Evolutionary conservation across 2,797 vertebrate genomes (phyloP), one percentile per base, ranked within the genome.

Genomic region (Oceanodroma leucorhoa): DNA sequence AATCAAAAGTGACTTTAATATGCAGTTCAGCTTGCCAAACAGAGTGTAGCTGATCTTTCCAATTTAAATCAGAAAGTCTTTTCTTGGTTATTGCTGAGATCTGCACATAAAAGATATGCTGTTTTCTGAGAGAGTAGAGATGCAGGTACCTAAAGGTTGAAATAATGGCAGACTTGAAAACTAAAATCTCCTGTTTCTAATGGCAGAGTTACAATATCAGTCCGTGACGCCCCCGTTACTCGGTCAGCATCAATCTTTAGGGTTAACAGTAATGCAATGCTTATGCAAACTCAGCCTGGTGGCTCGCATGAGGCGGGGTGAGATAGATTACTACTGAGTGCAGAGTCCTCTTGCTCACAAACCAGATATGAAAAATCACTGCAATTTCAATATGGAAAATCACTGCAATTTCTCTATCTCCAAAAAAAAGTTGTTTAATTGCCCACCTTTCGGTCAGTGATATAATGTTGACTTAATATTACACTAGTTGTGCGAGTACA

Each of bases 1-100:
- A 90, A 96, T 91, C 69, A 92, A 83, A 96, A 94, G 50, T 93
- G 66, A 96, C 86, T 97, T 82, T 88, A 94, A 91, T 66, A 53
- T 82, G 29, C 58, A 27, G 7, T 87, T 93, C 66, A 88, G 48
- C 55, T 83, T 94, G 53, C 41, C 87, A 94, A 94, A 82, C n/a
- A 83, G 48, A 87, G 40, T 85, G 41, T 89, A 79, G 90, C 54
- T 95, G 84, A 91, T 96, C 71, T 88, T 96, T 91, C 80, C 66
- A 90, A 73, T 94, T 96, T 89, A 93, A 92, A 86, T 95, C 82
- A 65, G 91, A 86, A 94, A 91, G 26, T 73, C n/a, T 69, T 92
- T 83, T 61, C 57, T 85, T 91, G 48, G 30, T 93, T 94, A 77
- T 64, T 96, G 73, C 69, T 97, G 89, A 96, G 73, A 91, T 89